phyloP scores from a whole-genome alignment of 2,888 invertebrate genomes.

The Hedychridium roseum region DNA sequence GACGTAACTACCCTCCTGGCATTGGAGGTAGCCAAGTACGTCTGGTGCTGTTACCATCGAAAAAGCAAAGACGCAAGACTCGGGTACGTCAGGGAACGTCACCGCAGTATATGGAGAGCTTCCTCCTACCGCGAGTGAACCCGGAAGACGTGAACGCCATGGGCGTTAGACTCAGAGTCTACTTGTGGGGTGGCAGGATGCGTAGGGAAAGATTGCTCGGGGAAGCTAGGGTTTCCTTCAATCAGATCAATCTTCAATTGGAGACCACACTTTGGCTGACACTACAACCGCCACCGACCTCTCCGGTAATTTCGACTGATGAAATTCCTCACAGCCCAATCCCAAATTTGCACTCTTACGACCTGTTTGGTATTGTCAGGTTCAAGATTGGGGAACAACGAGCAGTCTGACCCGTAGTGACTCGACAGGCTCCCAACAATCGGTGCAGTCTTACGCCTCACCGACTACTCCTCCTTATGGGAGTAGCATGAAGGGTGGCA shows the following conservation, averaged over 20 bases:
- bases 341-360: background rate
- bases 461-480: slow-evolving; percentile 59
- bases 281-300: slow-evolving; percentile 68
- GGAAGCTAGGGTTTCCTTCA: slow-evolving; percentile 89
- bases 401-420: slow-evolving; percentile 82
- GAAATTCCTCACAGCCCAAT: background rate
- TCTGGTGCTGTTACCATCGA: slow-evolving; percentile 86
- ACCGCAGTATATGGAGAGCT: slow-evolving; percentile 93
- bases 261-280: slow-evolving; percentile 92
- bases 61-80: slow-evolving; percentile 94
- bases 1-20: slow-evolving; percentile 80
- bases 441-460: slow-evolving; percentile 67
- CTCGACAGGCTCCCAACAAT: slow-evolving; percentile 93
- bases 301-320: slow-evolving; percentile 39
- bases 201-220: slow-evolving; percentile 90
- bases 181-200: slow-evolving; percentile 89
- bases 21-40: slow-evolving; percentile 81
- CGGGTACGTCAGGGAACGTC: slow-evolving; percentile 90
- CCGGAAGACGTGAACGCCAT: slow-evolving; percentile 95
- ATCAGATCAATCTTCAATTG: slow-evolving; percentile 86
- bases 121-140: slow-evolving; percentile 88
- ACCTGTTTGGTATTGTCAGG: slow-evolving; percentile 24
- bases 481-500: slow-evolving; percentile 78
- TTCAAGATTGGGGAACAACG: slow-evolving; percentile 59
- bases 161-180: slow-evolving; percentile 88